Evolutionary conservation across 2,888 invertebrate species (phyloP).

Genomic region (Drosophila flavopinicola): DNA sequence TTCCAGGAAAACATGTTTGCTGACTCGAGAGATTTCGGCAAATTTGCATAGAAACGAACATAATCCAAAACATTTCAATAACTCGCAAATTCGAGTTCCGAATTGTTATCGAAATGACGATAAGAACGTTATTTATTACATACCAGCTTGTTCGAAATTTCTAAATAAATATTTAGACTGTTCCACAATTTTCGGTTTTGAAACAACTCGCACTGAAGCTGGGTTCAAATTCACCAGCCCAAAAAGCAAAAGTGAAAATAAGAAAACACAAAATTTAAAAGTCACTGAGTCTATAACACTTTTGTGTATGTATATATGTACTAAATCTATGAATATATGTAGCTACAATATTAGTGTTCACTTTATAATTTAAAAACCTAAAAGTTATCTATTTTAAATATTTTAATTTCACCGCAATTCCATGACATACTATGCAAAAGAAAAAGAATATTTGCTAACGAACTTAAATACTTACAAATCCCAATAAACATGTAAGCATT

Average conservation of each 20-base stretch:
- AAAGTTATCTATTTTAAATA: neutral
- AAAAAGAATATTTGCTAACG: neutral
- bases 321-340: neutral
- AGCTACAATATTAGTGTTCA: neutral
- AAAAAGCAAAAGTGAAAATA: no score
- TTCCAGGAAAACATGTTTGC: neutral
- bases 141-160: neutral
- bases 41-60: neutral
- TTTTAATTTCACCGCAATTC: neutral
- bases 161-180: no score
- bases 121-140: neutral
- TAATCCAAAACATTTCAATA: neutral
- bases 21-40: neutral
- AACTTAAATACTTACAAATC: neutral
- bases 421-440: slow-evolving; percentile 1
- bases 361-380: neutral
- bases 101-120: neutral
- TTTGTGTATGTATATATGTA: neutral
- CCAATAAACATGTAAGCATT: neutral
- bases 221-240: no score
- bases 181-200: no score
- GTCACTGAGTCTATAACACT: neutral
- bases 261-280: no score
- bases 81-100: neutral
- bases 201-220: no score